A percentile compares a stretch with the other conserved stretches of the same genome.
Conservation (phyloP, 2,888 invertebrate genomes). For the Epinotia brunnichana region DNA sequence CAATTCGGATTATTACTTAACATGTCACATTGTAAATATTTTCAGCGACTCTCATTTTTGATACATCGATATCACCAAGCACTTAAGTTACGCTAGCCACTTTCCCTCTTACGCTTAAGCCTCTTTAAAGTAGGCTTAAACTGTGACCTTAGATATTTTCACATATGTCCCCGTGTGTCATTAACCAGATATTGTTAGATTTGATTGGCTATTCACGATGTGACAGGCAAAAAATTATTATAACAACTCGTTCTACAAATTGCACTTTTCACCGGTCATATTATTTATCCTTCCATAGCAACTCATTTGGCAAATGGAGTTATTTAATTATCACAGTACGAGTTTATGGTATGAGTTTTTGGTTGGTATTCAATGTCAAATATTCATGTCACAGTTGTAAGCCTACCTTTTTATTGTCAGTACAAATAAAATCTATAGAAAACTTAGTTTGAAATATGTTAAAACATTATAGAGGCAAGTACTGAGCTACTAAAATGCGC, state of each 20-base stretch:
- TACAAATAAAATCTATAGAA: constrained; percentile 21
- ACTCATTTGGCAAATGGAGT: background rate
- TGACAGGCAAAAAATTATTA: background rate
- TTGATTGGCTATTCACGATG: background rate
- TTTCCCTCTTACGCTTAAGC: background rate
- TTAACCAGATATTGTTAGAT: background rate
- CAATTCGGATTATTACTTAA: too few relatives aligned
- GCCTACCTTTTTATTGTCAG: constrained; percentile 26
- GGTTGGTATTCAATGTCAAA: background rate
- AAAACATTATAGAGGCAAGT: background rate
- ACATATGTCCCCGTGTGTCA: background rate
- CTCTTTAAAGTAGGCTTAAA: background rate
- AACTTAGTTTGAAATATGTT: constrained; percentile 7
- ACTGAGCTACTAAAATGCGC: constrained; percentile 16
- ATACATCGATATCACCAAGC: background rate
- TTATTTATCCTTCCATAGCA: background rate
- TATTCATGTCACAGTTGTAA: constrained; percentile 13
- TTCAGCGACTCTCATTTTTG: too few relatives aligned
- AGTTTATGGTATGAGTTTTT: background rate
- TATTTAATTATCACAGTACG: background rate
- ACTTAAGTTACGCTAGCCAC: background rate
- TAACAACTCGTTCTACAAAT: background rate
- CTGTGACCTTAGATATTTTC: constrained; percentile 2
- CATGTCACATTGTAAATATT: too few relatives aligned
- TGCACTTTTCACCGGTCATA: background rate